Conservation (phyloP, 2,888 invertebrate genomes). For the Lasioglossum pauxillum region DNA sequence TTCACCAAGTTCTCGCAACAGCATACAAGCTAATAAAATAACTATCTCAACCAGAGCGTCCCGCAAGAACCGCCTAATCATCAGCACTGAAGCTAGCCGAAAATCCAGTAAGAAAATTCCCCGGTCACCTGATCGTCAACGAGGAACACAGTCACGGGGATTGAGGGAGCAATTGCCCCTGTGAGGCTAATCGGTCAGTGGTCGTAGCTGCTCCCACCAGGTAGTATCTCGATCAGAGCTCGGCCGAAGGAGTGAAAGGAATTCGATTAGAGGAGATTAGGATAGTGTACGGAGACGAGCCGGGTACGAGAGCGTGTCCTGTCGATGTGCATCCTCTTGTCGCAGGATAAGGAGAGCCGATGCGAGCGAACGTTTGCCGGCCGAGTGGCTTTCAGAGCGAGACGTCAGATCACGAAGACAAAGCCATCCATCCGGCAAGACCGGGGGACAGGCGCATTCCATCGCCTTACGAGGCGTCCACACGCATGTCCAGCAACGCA, state of each 20-base stretch:
- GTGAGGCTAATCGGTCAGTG: constrained; percentile 36
- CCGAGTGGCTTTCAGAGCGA: constrained; percentile 62
- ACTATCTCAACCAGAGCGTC: background rate
- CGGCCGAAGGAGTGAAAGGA: constrained; percentile 39
- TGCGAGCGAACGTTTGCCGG: constrained; percentile 41
- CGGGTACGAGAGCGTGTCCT: constrained; percentile 23
- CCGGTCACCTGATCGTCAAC: background rate
- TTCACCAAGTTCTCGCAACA: too few relatives aligned
- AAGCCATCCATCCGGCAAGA: constrained; percentile 77
- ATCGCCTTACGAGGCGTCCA: constrained; percentile 78
- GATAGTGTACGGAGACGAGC: constrained; percentile 21
- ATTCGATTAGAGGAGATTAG: constrained; percentile 70
- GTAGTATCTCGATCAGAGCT: constrained; percentile 40
- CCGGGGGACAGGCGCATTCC: constrained; percentile 77
- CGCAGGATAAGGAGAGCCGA: constrained; percentile 37
- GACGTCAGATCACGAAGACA: constrained; percentile 80
- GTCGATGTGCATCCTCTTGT: constrained; percentile 52
- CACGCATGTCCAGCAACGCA: constrained; percentile 61
- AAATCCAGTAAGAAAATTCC: background rate
- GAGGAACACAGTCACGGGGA: background rate
- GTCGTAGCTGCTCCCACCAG: constrained; percentile 21
- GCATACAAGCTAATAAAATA: background rate
- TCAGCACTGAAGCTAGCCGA: background rate
- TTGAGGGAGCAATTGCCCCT: constrained; percentile 1
- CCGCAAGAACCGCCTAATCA: background rate